phyloP scores from a whole-genome alignment of 1,140 invertebrate species.

The Epicauta chinensis region DNA sequence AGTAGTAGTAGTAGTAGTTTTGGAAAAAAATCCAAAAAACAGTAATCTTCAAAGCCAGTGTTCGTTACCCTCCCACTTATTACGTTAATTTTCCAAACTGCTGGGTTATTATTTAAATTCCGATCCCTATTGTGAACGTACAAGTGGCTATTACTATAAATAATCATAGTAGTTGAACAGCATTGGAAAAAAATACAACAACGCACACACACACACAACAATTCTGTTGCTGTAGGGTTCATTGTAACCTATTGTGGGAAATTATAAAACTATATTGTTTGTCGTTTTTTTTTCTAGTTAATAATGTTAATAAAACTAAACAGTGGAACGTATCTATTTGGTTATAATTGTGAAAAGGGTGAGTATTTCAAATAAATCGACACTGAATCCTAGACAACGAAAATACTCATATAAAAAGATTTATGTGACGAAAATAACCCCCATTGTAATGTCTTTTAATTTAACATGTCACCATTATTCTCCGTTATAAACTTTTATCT shows the following conservation, averaged over 20 bases:
- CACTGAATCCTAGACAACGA: background rate
- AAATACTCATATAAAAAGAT: slow-evolving; percentile 22
- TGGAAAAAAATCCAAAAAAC: slow-evolving; percentile 6
- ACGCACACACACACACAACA: too few relatives aligned
- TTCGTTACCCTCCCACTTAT: slow-evolving; percentile 20
- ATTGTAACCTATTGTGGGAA: slow-evolving; percentile 19
- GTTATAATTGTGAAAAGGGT: too few relatives aligned
- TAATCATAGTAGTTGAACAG: slow-evolving; percentile 27
- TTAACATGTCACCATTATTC: slow-evolving; percentile 27
- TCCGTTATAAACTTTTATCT: background rate
- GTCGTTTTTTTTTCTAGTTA: background rate
- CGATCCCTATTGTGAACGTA: slow-evolving; percentile 28
- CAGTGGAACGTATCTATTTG: too few relatives aligned
- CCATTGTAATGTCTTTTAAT: slow-evolving; percentile 28
- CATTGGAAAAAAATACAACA: slow-evolving; percentile 13
- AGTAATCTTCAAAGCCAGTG: slow-evolving; percentile 12
- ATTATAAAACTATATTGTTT: slow-evolving; percentile 12
- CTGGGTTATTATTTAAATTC: slow-evolving; percentile 28
- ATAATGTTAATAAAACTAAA: too few relatives aligned
- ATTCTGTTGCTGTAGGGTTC: slow-evolving; percentile 19
- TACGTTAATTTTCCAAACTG: slow-evolving; percentile 26
- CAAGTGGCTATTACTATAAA: slow-evolving; percentile 33
- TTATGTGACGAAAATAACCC: slow-evolving; percentile 25
- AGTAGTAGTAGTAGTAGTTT: too few relatives aligned
- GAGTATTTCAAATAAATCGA: too few relatives aligned